Conservation (phyloP, 1,140 invertebrate species). For the Lutraria rhynchaena region DNA sequence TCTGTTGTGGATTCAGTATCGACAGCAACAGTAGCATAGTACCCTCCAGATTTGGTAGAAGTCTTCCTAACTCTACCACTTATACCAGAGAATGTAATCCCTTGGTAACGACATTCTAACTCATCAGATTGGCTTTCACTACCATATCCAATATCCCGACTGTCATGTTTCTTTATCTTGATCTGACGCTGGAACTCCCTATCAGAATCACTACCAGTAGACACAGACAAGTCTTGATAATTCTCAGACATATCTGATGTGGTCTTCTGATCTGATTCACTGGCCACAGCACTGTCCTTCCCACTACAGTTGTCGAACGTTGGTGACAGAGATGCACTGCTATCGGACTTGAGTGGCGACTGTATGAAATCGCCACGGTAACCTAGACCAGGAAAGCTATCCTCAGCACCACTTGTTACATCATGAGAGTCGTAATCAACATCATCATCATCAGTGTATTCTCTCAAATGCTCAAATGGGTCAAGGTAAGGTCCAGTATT, state of each 20-base stretch:
- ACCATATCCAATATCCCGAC: conserved; percentile 80
- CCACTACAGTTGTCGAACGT: conserved; percentile 65
- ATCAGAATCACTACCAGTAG: conserved; percentile 66
- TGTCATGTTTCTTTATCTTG: conserved; percentile 60
- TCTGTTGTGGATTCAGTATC: conserved; percentile 50
- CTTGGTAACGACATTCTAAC: conserved; percentile 59
- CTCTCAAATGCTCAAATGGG: conserved; percentile 28
- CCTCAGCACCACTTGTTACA: conserved; percentile 64
- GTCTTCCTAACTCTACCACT: conserved; percentile 25
- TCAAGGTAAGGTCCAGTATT: conserved; percentile 45
- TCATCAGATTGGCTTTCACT: conserved; percentile 82
- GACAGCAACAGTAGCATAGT: conserved; percentile 54
- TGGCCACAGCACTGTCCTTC: conserved; percentile 72
- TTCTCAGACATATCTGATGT: conserved; percentile 58
- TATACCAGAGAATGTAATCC: conserved; percentile 55
- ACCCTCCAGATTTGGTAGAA: conserved; percentile 44
- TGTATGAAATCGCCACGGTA: conserved; percentile 56
- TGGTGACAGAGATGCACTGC: conserved; percentile 42
- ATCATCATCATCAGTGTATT: conserved; percentile 47
- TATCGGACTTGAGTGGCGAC: conserved; percentile 34
- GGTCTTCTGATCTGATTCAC: conserved; percentile 71
- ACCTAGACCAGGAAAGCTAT: conserved; percentile 65
- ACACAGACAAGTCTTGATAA: conserved; percentile 56
- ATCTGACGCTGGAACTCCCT: conserved; percentile 50
- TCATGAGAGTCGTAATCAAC: conserved; percentile 53